Conservation (phyloP, 2,113 vertebrate species). For the Macrotus californicus region DNA sequence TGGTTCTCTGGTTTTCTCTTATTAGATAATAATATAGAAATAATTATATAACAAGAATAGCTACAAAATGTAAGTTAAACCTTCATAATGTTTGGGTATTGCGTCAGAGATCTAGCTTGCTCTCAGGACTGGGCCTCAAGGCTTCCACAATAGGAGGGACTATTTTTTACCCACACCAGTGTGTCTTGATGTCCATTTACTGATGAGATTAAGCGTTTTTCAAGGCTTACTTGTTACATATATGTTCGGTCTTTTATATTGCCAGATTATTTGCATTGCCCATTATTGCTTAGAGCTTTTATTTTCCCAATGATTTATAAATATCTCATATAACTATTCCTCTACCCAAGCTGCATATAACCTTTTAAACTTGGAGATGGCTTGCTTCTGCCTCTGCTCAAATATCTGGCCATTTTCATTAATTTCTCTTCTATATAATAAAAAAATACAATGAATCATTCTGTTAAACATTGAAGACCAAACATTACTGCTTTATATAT, state of each 20-base stretch:
- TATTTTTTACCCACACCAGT: not conserved
- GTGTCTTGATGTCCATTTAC: not conserved
- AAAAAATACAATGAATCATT: not conserved
- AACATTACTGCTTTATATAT: not conserved
- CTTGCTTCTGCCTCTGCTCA: not conserved
- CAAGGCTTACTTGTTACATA: not conserved
- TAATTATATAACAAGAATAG: not conserved
- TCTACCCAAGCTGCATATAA: not conserved
- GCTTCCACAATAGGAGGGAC: not conserved
- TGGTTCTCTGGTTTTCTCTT: not conserved
- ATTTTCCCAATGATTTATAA: not conserved
- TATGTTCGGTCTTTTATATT: not conserved
- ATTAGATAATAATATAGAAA: not conserved
- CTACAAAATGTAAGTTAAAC: not conserved
- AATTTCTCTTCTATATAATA: not conserved
- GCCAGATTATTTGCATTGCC: not conserved
- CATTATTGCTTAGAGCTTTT: not conserved
- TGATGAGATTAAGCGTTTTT: not conserved
- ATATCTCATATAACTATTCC: not conserved
- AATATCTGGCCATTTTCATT: not conserved
- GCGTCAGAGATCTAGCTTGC: not conserved
- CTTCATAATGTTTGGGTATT: not conserved
- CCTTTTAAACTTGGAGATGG: not conserved
- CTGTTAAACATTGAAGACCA: not conserved
- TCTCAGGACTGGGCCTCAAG: not conserved